phyloP scores from a whole-genome alignment of 1,140 invertebrate species.

The Anastrepha obliqua region DNA sequence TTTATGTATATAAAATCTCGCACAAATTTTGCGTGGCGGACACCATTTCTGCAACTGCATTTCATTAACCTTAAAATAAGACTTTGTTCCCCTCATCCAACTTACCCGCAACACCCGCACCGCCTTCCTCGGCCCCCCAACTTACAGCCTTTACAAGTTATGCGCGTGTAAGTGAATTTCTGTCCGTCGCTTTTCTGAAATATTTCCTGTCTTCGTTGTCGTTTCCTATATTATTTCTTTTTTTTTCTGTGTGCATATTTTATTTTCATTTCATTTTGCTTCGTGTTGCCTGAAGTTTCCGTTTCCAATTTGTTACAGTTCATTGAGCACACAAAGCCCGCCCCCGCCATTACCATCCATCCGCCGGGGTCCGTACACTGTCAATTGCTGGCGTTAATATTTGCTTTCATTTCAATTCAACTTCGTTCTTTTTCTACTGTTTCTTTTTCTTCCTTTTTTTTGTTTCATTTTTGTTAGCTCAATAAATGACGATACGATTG shows the following conservation, averaged over 20 bases:
- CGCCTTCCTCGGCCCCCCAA: too few relatives aligned
- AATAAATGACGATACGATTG: constrained; percentile 23
- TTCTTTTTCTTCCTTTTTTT: neutral
- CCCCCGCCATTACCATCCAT: neutral
- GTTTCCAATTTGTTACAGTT: constrained; percentile 54
- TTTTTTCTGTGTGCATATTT: neutral
- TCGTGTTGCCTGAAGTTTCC: constrained; percentile 35
- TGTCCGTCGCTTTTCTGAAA: constrained; percentile 24
- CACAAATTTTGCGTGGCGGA: neutral
- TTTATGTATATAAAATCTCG: too few relatives aligned
- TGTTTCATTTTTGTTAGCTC: neutral
- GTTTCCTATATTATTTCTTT: constrained; percentile 35
- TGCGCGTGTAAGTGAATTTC: neutral
- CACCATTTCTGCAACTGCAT: neutral
- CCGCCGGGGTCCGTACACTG: neutral
- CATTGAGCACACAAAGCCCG: constrained; percentile 26
- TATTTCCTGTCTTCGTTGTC: constrained; percentile 21
- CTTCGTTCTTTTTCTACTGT: neutral
- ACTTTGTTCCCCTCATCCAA: neutral
- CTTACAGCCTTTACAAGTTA: neutral
- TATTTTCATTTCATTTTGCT: constrained; percentile 21
- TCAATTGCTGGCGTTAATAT: neutral
- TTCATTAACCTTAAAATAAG: constrained; percentile 11
- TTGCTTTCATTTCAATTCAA: constrained; percentile 13
- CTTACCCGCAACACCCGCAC: neutral